Base-by-base conservation (phyloP, 2,888 invertebrate genomes). In the Serripes groenlandicus region DNA sequence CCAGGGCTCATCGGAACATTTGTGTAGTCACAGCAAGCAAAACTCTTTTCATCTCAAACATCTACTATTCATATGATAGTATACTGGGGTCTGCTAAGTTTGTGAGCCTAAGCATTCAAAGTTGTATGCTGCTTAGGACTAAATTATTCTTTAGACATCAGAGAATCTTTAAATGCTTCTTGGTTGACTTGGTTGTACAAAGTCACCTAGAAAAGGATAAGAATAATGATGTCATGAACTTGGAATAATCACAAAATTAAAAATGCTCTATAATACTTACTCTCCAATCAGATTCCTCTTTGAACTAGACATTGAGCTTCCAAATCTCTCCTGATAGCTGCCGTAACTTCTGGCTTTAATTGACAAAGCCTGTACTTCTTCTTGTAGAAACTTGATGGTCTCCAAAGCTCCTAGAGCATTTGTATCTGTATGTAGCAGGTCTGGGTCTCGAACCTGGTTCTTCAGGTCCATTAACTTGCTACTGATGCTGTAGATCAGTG, bases 301-400 rank as follows among this genome's bases (percentile, higher is more conserved):
- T 49, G 91, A 90, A 54, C 90, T 87, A 4, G 92, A 91, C 75
- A 94, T 75, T 4, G 94, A 93, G 75, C 93, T 93, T 1, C 94
- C 94, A 89, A 94, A 94, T 74, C 94, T 87, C 78, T 94, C 94
- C 89, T 94, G 94, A 87, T 94, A 94, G 79, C 92, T 94, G 71
- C 90, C 93, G 81, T 94, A 94, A 83, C 93, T 94, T n/a, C 94
- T 89, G 3, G 93, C 93, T 72, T 92, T 93, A 21, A 89, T 85
- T 3, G 93, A 91, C 79, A 94, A 80, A 4, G 81, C 78, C 84
- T 92, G 91, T 9, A 94, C 93, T 75, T 94, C 93, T 35, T 94
- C 94, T 56, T 93, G 93, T 35, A 94, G 88, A 70, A 89, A 86
- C 56, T 89, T 90, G 52, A 94, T 91, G 52, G 90, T 91, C 81